phyloP scores from a whole-genome alignment of 2,113 vertebrate species.

The Marmota monax region DNA sequence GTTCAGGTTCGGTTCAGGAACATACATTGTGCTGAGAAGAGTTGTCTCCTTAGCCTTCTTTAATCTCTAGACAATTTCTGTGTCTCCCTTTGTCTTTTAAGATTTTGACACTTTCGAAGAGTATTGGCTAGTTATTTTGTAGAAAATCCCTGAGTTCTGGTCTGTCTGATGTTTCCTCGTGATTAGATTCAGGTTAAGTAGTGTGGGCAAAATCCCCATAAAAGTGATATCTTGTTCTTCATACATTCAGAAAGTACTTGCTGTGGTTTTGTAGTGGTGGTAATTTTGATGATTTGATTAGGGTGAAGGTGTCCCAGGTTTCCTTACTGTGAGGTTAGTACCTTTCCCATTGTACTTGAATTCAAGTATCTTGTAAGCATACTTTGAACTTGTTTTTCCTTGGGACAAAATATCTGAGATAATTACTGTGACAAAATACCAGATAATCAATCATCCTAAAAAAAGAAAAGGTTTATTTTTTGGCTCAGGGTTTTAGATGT shows the following conservation, averaged over 20 bases:
- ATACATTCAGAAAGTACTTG: background rate
- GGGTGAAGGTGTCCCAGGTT: background rate
- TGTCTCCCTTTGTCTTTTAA: background rate
- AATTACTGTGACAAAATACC: background rate
- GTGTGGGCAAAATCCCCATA: background rate
- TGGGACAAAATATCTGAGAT: background rate
- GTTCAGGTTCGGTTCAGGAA: background rate
- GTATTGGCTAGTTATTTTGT: background rate
- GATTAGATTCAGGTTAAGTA: constrained; percentile 7
- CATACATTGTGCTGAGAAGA: background rate
- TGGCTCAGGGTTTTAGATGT: background rate
- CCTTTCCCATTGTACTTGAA: background rate
- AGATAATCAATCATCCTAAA: background rate
- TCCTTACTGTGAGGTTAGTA: background rate
- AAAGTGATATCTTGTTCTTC: background rate
- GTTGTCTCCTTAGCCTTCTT: background rate
- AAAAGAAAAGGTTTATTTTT: background rate
- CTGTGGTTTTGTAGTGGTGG: background rate
- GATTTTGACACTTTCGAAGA: constrained; percentile 21
- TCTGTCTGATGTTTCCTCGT: background rate
- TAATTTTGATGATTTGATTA: background rate
- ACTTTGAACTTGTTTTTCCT: constrained; percentile 25
- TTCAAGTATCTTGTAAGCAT: background rate
- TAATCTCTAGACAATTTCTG: background rate
- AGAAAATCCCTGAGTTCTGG: background rate